A percentile compares a stretch with the other conserved stretches of the same genome.
Conservation (phyloP, 2,888 invertebrate species). For the Loripinus fragilis region DNA sequence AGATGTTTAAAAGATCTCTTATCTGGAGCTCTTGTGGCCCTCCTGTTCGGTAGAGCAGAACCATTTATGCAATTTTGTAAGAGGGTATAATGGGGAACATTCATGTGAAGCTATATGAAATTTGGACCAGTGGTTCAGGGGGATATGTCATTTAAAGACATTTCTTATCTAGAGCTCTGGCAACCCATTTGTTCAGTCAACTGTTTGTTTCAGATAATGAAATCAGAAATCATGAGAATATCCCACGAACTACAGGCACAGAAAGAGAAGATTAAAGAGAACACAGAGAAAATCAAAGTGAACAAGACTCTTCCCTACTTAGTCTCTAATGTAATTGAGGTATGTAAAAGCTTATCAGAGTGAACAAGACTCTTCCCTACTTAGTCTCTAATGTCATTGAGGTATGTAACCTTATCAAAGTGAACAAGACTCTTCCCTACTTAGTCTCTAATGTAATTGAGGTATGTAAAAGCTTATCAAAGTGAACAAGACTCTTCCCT, state of each 20-base stretch:
- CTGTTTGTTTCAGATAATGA: constrained; percentile 94
- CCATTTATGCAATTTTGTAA: too few relatives aligned
- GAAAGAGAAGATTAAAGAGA: constrained; percentile 99
- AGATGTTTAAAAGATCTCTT: too few relatives aligned
- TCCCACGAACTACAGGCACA: constrained; percentile 98
- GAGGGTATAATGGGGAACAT: too few relatives aligned
- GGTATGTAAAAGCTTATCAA: constrained; percentile 89
- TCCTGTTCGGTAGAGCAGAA: too few relatives aligned
- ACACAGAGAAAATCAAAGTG: constrained; percentile 99
- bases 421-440: constrained; percentile 99
- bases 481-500: constrained; percentile 99
- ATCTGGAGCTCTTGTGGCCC: too few relatives aligned
- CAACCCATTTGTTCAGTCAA: too few relatives aligned
- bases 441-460: constrained; percentile 99
- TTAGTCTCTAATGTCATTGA: constrained; percentile 99
- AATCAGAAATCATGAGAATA: constrained; percentile 98
- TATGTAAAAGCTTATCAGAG: constrained; percentile 67
- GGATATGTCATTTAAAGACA: too few relatives aligned
- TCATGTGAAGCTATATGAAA: too few relatives aligned
- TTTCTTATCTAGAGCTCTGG: too few relatives aligned
- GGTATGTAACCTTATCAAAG: constrained; percentile 92
- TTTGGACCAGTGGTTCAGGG: too few relatives aligned
- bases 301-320: constrained; percentile 99
- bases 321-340: constrained; percentile 99
- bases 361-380: constrained; percentile 95